phyloP scores from a whole-genome alignment of 1,140 invertebrate species.

The Galleria mellonella region DNA sequence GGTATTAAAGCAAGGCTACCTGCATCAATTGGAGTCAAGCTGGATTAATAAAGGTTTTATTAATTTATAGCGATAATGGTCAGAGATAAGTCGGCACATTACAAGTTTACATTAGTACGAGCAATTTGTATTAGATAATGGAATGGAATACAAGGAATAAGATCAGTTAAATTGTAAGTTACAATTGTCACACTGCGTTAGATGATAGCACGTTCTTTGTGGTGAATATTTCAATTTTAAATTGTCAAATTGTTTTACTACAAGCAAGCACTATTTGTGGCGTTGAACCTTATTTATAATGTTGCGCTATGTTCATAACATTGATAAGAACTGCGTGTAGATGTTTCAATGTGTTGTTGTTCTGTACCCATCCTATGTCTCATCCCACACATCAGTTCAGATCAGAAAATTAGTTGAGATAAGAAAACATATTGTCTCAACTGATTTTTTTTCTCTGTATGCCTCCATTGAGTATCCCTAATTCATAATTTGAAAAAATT shows the following conservation, averaged over 20 bases:
- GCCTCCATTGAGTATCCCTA: too few species aligned
- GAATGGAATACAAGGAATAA: background rate
- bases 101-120: background rate
- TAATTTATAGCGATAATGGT: background rate
- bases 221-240: conserved; percentile 13
- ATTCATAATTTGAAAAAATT: too few species aligned
- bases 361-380: too few species aligned
- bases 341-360: too few species aligned
- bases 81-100: background rate
- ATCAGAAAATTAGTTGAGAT: too few species aligned
- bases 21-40: conserved; percentile 4
- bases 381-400: too few species aligned
- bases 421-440: too few species aligned
- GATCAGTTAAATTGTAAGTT: background rate
- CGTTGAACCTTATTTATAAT: background rate
- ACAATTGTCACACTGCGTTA: background rate
- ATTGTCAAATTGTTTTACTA: conserved; percentile 38
- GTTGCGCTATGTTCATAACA: too few species aligned
- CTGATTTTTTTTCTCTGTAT: too few species aligned
- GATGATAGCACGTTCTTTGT: background rate
- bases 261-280: conserved; percentile 11
- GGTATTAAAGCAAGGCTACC: conserved; percentile 17
- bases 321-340: too few species aligned
- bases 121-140: conserved; percentile 4
- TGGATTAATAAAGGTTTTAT: conserved; percentile 1